phyloP scores from a whole-genome alignment of 2,797 vertebrate genomes.

The Pteropus rufus region DNA sequence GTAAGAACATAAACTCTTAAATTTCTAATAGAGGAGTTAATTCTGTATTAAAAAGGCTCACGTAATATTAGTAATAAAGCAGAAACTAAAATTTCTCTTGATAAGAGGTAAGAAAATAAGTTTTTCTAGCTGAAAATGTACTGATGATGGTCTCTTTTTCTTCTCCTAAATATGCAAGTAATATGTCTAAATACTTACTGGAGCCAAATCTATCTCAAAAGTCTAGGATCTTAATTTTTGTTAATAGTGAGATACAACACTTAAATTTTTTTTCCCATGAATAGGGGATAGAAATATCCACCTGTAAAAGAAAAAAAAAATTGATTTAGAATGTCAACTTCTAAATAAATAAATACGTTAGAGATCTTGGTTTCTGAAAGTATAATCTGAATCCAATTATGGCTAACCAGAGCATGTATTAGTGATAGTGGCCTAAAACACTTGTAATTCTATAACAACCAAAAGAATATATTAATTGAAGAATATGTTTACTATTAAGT shows the following conservation, averaged over 20 bases:
- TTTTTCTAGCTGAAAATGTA: constrained; percentile 29
- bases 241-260: constrained; percentile 41
- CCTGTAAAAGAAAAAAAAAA: constrained; percentile 68
- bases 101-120: neutral
- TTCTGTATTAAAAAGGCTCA: constrained; percentile 8
- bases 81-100: neutral
- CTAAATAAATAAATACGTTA: constrained; percentile 35
- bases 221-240: constrained; percentile 41
- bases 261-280: constrained; percentile 48
- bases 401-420: neutral
- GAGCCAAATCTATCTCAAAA: constrained; percentile 52
- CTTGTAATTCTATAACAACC: neutral
- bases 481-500: constrained; percentile 38
- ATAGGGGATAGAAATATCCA: constrained; percentile 59
- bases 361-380: neutral
- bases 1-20: constrained; percentile 23
- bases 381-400: neutral
- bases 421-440: neutral
- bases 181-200: constrained; percentile 51
- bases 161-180: constrained; percentile 26
- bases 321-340: constrained; percentile 56
- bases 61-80: neutral
- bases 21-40: constrained; percentile 11
- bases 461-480: neutral
- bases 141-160: constrained; percentile 27